phyloP scores from a whole-genome alignment of 2,888 invertebrate genomes.

The Leptinotarsa tumamoca region DNA sequence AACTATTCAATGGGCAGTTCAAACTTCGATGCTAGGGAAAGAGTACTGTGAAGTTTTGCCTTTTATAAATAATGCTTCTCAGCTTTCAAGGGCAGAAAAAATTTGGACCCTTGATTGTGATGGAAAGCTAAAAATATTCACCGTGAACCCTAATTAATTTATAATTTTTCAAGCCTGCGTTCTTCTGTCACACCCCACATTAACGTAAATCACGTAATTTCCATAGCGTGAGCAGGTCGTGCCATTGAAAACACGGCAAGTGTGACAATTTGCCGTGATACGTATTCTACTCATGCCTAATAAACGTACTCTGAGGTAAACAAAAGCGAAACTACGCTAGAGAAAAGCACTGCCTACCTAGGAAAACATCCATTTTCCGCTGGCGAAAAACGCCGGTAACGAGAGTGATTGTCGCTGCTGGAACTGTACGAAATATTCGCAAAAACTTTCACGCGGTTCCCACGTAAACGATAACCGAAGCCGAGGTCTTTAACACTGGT shows the following conservation, averaged over 20 bases:
- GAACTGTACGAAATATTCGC: slow-evolving; percentile 16
- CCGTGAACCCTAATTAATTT: not conserved
- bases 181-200: not conserved
- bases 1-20: too few relatives aligned
- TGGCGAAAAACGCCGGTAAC: not conserved
- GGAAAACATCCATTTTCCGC: slow-evolving; percentile 1
- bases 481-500: slow-evolving; percentile 26
- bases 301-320: slow-evolving; percentile 12
- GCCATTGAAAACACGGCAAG: not conserved
- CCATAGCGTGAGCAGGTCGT: not conserved
- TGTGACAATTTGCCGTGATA: slow-evolving; percentile 12
- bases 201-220: slow-evolving; percentile 3
- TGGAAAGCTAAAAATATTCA: too few relatives aligned
- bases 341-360: slow-evolving; percentile 15
- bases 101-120: too few relatives aligned
- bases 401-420: slow-evolving; percentile 21
- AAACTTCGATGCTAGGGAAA: too few relatives aligned
- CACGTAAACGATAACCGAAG: not conserved
- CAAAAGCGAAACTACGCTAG: slow-evolving; percentile 11
- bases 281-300: not conserved
- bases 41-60: too few relatives aligned
- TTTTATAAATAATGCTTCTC: too few relatives aligned
- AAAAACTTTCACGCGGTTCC: not conserved
- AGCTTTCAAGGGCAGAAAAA: too few relatives aligned
- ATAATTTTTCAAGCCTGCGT: not conserved